A percentile compares a stretch with the other conserved stretches of the same genome.
phyloP scores from a whole-genome alignment of 2,888 invertebrate genomes.

The Marronus borbonicus region DNA sequence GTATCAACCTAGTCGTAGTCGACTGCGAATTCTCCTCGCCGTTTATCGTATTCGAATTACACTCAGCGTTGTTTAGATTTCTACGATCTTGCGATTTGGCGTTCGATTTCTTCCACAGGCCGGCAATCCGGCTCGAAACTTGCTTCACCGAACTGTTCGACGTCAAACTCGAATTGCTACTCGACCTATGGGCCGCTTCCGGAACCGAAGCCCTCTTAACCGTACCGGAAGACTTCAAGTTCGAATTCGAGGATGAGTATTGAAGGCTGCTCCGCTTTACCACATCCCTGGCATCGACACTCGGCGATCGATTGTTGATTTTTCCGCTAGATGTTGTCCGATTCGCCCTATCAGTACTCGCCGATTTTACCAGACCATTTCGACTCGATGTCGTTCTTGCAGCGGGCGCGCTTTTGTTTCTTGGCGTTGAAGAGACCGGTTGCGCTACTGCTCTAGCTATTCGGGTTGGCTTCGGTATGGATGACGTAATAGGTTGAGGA shows the following conservation, averaged over 20 bases:
- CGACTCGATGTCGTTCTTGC: conserved; percentile 64
- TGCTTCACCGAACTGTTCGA: conserved; percentile 74
- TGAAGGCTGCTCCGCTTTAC: conserved; percentile 66
- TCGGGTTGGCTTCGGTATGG: conserved; percentile 64
- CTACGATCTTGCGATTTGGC: conserved; percentile 71
- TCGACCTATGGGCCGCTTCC: conserved; percentile 67
- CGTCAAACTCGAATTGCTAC: conserved; percentile 76
- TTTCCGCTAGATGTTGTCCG: conserved; percentile 53
- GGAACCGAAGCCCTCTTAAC: conserved; percentile 56
- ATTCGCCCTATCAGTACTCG: conserved; percentile 62
- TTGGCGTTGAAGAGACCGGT: conserved; percentile 60
- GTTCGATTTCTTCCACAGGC: conserved; percentile 85
- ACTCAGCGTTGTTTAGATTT: conserved; percentile 64
- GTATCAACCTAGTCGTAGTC: conserved; percentile 70
- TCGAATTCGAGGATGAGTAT: conserved; percentile 74
- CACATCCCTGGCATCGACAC: conserved; percentile 67
- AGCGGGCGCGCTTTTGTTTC: conserved; percentile 46
- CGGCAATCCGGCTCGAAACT: conserved; percentile 85
- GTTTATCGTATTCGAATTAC: conserved; percentile 30
- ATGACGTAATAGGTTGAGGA: conserved; percentile 59
- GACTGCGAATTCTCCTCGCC: conserved; percentile 18
- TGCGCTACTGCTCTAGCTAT: conserved; percentile 66
- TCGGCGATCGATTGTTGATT: conserved; percentile 66
- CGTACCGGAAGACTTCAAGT: conserved; percentile 68
- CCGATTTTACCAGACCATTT: conserved; percentile 61